phyloP scores from a whole-genome alignment of 2,113 vertebrate genomes.

The Dissostichus mawsoni region DNA sequence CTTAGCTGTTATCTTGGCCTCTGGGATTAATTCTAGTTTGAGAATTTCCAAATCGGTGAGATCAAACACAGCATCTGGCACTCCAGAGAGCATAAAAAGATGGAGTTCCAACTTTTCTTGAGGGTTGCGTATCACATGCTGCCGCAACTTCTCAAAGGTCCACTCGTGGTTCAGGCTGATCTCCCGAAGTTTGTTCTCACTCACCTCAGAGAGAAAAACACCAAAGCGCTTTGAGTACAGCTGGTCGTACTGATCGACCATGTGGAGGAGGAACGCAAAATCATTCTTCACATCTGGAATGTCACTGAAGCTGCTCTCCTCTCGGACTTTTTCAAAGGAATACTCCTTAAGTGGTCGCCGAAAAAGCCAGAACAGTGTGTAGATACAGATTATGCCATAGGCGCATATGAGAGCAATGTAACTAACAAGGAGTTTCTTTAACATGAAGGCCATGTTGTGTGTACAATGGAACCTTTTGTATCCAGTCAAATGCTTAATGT shows the following conservation, averaged over 20 bases:
- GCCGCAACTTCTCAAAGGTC: constrained; percentile 96
- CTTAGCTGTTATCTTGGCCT: constrained; percentile 95
- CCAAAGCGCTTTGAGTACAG: constrained; percentile 97
- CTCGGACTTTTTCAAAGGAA: constrained; percentile 97
- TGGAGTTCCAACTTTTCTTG: constrained; percentile 96
- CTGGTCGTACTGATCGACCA: constrained; percentile 98
- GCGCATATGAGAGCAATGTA: constrained; percentile 97
- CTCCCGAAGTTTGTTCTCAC: constrained; percentile 96
- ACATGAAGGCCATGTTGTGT: constrained; percentile 98
- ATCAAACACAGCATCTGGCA: constrained; percentile 96
- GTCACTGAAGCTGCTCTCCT: constrained; percentile 98
- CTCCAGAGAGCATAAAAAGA: constrained; percentile 96
- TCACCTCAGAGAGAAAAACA: constrained; percentile 97
- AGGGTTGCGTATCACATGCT: constrained; percentile 93
- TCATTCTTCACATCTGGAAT: constrained; percentile 99
- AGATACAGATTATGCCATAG: constrained; percentile 95
- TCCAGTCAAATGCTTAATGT: constrained; percentile 95
- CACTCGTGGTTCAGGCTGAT: constrained; percentile 98
- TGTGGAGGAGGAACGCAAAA: constrained; percentile 97
- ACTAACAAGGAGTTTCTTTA: constrained; percentile 95
- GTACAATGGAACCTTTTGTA: constrained; percentile 94
- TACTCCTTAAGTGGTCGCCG: constrained; percentile 96
- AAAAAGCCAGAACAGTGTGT: constrained; percentile 97
- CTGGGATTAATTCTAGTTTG: constrained; percentile 96
- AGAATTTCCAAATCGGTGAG: constrained; percentile 95